These are phyloP conservation scores for Crenichthys baileyi DNA, from an alignment of 2,797 vertebrate species.

Conservation along the genomic window DNA sequence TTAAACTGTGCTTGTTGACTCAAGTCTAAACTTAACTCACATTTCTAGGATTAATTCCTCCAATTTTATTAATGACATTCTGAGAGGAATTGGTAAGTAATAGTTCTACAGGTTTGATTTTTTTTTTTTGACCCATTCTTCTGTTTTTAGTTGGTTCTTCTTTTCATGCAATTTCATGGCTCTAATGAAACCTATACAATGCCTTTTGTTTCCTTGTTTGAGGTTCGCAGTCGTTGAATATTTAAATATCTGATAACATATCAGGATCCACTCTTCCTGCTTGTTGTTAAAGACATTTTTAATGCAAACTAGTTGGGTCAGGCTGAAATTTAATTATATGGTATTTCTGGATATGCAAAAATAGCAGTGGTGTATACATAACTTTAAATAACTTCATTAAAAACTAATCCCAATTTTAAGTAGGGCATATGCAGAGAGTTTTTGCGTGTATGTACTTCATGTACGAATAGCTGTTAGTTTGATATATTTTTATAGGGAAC, in stretches of 20 bases:
- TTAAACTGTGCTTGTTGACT: background rate
- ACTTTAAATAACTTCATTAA: background rate
- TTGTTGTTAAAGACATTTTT: background rate
- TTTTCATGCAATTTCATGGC: background rate
- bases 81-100: background rate
- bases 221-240: background rate
- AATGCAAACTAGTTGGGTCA: background rate
- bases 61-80: background rate
- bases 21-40: background rate
- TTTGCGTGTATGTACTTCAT: background rate
- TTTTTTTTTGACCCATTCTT: background rate
- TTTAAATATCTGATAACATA: slow-evolving; percentile 3
- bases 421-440: background rate
- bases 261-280: background rate
- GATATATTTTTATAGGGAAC: too few relatives aligned
- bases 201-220: too few relatives aligned
- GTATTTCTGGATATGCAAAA: background rate
- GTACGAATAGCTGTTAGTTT: background rate
- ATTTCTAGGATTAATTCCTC: background rate
- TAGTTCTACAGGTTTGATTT: too few relatives aligned
- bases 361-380: background rate
- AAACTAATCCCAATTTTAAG: background rate
- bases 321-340: background rate
- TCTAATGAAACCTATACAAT: background rate
- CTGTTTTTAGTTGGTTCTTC: background rate